Conservation (phyloP, 2,888 invertebrate species). For the Macrophya alboannulata region DNA sequence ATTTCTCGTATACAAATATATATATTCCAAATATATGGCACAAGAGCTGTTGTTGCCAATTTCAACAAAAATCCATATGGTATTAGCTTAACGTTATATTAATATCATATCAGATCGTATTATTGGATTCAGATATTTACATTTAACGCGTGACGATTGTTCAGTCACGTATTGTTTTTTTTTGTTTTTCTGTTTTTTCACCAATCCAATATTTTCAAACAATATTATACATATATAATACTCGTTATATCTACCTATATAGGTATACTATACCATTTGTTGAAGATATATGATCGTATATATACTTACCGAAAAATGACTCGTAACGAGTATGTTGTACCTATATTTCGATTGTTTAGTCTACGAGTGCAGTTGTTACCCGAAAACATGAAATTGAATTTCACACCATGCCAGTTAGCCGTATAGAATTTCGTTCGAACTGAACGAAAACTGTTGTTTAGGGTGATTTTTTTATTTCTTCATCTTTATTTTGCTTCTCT, state of each 20-base stretch:
- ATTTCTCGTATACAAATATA: not conserved
- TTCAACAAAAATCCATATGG: not conserved
- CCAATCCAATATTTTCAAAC: not conserved
- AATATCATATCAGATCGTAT: not conserved
- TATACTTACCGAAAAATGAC: not conserved
- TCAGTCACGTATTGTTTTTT: too few species aligned
- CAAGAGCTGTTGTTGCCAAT: not conserved
- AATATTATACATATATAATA: too few species aligned
- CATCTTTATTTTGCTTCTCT: not conserved
- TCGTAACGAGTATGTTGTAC: not conserved
- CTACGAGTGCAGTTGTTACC: not conserved
- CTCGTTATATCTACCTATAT: not conserved
- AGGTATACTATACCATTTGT: not conserved
- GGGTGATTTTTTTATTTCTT: not conserved
- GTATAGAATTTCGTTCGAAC: not conserved
- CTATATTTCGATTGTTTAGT: not conserved
- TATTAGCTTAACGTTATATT: conserved; percentile 9
- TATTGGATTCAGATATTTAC: conserved; percentile 12
- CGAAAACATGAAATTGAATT: not conserved
- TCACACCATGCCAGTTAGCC: not conserved
- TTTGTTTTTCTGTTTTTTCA: too few species aligned
- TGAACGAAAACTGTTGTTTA: not conserved
- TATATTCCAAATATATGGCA: not conserved
- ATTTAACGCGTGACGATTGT: not conserved
- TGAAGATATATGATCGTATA: not conserved